phyloP scores from a whole-genome alignment of 2,797 vertebrate genomes.

The Enteromius unitaeniatus region DNA sequence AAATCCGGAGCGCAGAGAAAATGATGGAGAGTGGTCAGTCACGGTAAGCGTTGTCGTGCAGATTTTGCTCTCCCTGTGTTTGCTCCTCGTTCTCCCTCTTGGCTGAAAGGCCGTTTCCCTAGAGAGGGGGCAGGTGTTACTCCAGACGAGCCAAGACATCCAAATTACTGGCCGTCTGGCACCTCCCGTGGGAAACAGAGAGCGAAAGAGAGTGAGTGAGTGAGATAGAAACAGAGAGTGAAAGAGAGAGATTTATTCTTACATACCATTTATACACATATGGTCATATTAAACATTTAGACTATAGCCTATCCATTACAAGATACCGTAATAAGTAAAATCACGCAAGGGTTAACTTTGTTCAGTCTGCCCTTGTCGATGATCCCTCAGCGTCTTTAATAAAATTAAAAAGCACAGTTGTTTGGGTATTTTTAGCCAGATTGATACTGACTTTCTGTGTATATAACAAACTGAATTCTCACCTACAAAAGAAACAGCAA shows the following conservation, averaged over 20 bases:
- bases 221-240: conserved; percentile 54
- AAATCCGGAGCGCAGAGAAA: background rate
- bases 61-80: conserved; percentile 64
- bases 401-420: background rate
- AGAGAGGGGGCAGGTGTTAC: conserved; percentile 99
- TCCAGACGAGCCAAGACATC: conserved; percentile 99
- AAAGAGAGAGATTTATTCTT: conserved; percentile 12
- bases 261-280: conserved; percentile 35
- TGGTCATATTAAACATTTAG: background rate
- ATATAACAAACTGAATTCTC: background rate
- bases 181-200: conserved; percentile 91
- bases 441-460: background rate
- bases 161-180: conserved; percentile 99
- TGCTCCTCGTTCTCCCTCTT: conserved; percentile 62
- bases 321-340: background rate
- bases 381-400: background rate
- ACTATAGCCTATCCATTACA: background rate
- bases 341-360: conserved; percentile 4
- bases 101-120: conserved; percentile 86
- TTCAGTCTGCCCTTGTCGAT: background rate
- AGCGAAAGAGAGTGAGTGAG: conserved; percentile 62
- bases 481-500: background rate
- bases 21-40: conserved; percentile 45
- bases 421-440: background rate
- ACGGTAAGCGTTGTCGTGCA: conserved; percentile 55